Percentiles rank a stretch among this genome's conserved stretches.
phyloP scores from a whole-genome alignment of 2,797 vertebrate species.

The Chiloscyllium punctatum region DNA sequence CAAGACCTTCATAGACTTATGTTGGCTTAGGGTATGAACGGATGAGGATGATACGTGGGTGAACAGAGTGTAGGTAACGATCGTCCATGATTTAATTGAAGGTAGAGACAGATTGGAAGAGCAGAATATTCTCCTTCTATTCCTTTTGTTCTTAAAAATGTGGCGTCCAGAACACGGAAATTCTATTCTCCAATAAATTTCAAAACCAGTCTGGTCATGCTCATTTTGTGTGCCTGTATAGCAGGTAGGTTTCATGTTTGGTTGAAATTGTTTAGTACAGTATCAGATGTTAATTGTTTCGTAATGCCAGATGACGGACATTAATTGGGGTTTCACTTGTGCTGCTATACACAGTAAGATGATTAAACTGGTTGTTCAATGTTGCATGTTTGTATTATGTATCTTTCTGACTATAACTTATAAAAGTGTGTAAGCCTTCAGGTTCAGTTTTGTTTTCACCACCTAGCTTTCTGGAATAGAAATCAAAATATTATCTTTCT shows the following conservation, averaged over 20 bases:
- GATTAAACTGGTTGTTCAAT: background rate
- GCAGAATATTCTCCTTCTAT: background rate
- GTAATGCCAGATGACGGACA: background rate
- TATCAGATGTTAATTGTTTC: background rate
- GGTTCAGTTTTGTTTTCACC: background rate
- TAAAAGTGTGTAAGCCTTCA: background rate
- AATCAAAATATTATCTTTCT: slow-evolving; percentile 44
- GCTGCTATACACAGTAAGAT: background rate
- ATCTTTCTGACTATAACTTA: too few species aligned
- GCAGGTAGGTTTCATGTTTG: slow-evolving; percentile 24
- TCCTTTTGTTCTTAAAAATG: background rate
- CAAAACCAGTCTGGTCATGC: background rate
- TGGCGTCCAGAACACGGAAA: background rate
- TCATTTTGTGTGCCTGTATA: background rate
- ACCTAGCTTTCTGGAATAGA: background rate
- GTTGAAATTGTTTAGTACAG: background rate
- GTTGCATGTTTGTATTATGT: background rate
- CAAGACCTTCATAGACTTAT: background rate
- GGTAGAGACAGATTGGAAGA: background rate
- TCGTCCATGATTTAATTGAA: slow-evolving; percentile 6
- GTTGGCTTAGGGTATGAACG: background rate
- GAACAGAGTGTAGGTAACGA: background rate
- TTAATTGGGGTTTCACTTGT: background rate
- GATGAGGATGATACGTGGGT: background rate
- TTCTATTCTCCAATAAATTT: background rate